Conservation (phyloP, 2,888 invertebrate species). For the Balanococcus diminutus region DNA sequence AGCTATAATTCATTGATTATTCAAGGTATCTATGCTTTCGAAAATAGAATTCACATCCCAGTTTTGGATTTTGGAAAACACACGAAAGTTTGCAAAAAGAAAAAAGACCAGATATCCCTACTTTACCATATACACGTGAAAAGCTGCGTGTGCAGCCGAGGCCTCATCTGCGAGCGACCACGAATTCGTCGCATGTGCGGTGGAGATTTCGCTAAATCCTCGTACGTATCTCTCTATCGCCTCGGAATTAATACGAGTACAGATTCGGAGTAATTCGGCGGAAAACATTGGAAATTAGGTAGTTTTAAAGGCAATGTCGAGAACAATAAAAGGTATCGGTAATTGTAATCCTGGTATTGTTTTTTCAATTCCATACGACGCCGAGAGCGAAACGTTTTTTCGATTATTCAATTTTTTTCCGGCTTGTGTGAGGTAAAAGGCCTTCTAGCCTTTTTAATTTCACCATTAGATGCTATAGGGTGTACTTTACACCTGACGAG, state of each 20-base stretch:
- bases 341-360: not conserved
- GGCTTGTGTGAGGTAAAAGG: not conserved
- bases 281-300: not conserved
- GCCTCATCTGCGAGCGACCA: not conserved
- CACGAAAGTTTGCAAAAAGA: too few relatives aligned
- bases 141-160: not conserved
- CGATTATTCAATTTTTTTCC: conserved; percentile 16
- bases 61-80: too few relatives aligned
- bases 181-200: not conserved
- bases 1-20: too few relatives aligned
- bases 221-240: too few relatives aligned
- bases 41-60: too few relatives aligned
- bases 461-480: not conserved
- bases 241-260: not conserved
- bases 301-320: not conserved
- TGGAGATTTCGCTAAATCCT: not conserved
- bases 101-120: too few relatives aligned
- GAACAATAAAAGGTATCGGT: not conserved
- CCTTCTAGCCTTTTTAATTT: not conserved
- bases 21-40: too few relatives aligned
- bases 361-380: not conserved
- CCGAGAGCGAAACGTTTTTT: not conserved
- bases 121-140: not conserved
- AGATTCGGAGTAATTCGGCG: not conserved
- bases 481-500: too few relatives aligned